Base-by-base conservation (phyloP, 2,888 invertebrate genomes). In the Watsonalla cultraria region DNA sequence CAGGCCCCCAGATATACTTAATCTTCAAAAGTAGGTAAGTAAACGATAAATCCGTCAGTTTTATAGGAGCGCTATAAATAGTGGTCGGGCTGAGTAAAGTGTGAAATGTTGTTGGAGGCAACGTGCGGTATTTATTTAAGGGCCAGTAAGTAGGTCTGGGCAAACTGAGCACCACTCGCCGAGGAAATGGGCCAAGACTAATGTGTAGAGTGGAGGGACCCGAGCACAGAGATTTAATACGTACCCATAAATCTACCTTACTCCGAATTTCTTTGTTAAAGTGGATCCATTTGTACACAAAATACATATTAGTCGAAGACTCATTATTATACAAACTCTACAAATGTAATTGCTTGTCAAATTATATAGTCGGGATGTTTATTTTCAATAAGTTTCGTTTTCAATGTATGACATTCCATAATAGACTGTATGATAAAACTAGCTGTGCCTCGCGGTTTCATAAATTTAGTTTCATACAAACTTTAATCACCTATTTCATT, bases 51-150 rank as follows among this genome's bases (percentile, higher is more conserved):
- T 81, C 72, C 65, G 69, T 59, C 68, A 72, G 80, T 82, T 84
- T 84, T 84, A 84, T 81, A 78, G 68, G 72, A 67, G 68, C 66
- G 72, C 79, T 66, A 86, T 88, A 86, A 84, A 86, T 83, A 74
- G 76, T 70, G 64, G 64, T 58, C 70, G 63, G 62, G 61, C 69
- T 66, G 68, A 74, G 81, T 78, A 84, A 80, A 90, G 90, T 88
- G 89, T 89, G 80, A 85, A 88, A 83, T 80, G 83, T 80, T 87
- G 88, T 89, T 83, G 78, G 80, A 67, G 74, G 81, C 82, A 86
- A 86, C 84, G 88, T 84, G 86, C 76, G 78, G 76, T 90, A 90
- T 90, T 90, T 90, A 90, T 90, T 90, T 87, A 90, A 84, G 84
- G 78, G 75, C 69, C 72, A 71, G 72, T 72, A 77, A 80, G 78